Evolutionary conservation across 2,797 vertebrate species (phyloP).

Genomic region (Microctenopoma stevenorrisi): DNA sequence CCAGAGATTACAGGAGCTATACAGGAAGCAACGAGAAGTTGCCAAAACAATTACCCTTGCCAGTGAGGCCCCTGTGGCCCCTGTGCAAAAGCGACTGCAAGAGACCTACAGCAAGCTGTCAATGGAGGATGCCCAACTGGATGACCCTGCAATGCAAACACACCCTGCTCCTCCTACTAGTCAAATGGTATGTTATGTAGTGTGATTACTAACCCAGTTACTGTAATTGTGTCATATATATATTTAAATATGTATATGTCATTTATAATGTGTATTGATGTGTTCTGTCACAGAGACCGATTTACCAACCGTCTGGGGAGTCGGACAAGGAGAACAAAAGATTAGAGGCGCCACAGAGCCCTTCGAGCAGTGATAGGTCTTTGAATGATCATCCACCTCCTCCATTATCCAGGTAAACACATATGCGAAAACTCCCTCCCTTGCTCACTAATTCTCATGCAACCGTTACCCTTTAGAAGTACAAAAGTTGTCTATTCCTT

Average conservation of each 20-base stretch:
- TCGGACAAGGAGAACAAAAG: constrained; percentile 98
- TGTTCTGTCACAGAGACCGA: constrained; percentile 80
- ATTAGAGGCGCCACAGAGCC: constrained; percentile 90
- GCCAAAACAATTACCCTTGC: constrained; percentile 62
- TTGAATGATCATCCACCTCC: constrained; percentile 85
- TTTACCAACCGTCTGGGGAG: constrained; percentile 97
- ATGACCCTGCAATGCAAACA: constrained; percentile 73
- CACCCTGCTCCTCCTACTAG: constrained; percentile 41
- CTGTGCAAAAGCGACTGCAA: constrained; percentile 84
- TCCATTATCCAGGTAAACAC: constrained; percentile 77
- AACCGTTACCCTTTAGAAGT: not conserved
- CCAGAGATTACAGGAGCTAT: constrained; percentile 93
- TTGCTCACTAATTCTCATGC: not conserved
- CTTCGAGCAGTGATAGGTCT: constrained; percentile 95
- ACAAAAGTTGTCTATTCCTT: constrained; percentile 4
- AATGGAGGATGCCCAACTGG: constrained; percentile 83
- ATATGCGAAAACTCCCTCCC: constrained; percentile 38
- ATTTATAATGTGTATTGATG: constrained; percentile 8
- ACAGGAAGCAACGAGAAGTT: constrained; percentile 89
- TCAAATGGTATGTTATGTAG: constrained; percentile 61
- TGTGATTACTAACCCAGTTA: not conserved
- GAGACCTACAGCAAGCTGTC: constrained; percentile 92
- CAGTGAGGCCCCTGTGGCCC: constrained; percentile 69
- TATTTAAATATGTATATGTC: too few species aligned
- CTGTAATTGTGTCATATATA: not conserved